Percentiles rank a stretch among this genome's conserved stretches.
These are phyloP conservation scores for Pheucticus melanocephalus DNA, from an alignment of 2,113 vertebrate species.

Conservation along the genomic window DNA sequence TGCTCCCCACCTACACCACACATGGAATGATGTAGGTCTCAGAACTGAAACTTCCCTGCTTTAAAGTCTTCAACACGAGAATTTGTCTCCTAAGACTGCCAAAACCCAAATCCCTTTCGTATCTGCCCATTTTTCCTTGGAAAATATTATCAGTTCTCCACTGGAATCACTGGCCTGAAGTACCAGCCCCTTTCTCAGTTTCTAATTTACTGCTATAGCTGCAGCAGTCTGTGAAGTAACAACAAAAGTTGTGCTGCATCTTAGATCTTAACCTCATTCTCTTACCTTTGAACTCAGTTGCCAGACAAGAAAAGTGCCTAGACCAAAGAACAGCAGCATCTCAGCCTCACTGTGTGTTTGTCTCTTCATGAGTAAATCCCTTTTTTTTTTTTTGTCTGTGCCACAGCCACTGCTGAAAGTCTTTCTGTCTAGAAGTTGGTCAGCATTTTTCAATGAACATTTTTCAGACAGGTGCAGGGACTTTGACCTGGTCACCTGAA, in stretches of 20 bases:
- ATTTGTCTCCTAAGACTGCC: neutral
- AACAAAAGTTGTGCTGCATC: neutral
- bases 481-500: neutral
- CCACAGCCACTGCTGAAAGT: neutral
- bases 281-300: conserved; percentile 21
- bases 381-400: neutral
- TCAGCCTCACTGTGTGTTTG: neutral
- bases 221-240: neutral
- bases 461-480: neutral
- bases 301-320: conserved; percentile 20
- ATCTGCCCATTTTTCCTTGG: neutral
- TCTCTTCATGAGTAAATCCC: neutral
- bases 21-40: accelerated
- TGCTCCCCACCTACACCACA: neutral
- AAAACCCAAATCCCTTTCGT: neutral
- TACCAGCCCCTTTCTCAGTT: neutral
- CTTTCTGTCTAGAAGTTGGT: neutral
- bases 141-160: neutral
- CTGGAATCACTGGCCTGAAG: neutral
- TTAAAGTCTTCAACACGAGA: neutral
- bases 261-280: conserved; percentile 32
- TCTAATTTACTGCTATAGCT: neutral
- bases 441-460: neutral
- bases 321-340: neutral
- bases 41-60: neutral